A percentile compares a stretch with the other conserved stretches of the same genome.
Conservation (phyloP, 2,113 vertebrate species). For the Nerophis lumbriciformis region DNA sequence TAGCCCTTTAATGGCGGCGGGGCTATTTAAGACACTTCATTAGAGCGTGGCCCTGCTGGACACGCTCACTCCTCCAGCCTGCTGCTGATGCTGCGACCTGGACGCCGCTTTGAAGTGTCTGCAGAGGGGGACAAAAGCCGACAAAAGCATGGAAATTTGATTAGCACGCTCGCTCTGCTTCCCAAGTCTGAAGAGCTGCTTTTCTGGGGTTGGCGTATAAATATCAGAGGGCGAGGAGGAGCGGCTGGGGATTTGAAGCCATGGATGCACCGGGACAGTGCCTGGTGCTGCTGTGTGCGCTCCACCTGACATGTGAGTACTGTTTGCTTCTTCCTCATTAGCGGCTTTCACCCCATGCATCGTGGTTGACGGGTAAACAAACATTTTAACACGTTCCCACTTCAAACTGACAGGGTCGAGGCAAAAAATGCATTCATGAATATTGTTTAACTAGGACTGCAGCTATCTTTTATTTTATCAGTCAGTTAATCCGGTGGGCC, state of each 20-base stretch:
- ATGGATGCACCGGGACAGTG: constrained; percentile 28
- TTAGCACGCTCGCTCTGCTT: constrained; percentile 51
- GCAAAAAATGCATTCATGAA: too few relatives aligned
- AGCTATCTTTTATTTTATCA: too few relatives aligned
- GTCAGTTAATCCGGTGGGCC: too few relatives aligned
- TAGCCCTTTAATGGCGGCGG: constrained; percentile 56
- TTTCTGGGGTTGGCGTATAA: constrained; percentile 52
- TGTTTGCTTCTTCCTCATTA: constrained; percentile 8
- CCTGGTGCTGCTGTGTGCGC: constrained; percentile 46
- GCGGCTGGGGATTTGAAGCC: constrained; percentile 15
- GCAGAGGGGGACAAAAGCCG: constrained; percentile 15
- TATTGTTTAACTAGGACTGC: too few relatives aligned
- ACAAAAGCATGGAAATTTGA: constrained; percentile 69
- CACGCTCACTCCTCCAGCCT: constrained; percentile 45
- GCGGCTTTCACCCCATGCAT: background rate
- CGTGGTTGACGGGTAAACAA: background rate
- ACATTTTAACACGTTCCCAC: too few relatives aligned
- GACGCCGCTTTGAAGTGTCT: constrained; percentile 62
- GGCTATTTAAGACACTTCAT: constrained; percentile 69
- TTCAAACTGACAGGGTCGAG: too few relatives aligned
- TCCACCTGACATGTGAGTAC: constrained; percentile 70
- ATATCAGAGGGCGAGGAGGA: constrained; percentile 51
- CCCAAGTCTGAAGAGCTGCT: too few relatives aligned
- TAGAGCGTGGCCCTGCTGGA: constrained; percentile 50
- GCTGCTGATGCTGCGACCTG: constrained; percentile 21